These are phyloP conservation scores for Odocoileus hemionus DNA, from an alignment of 2,113 vertebrate genomes.

Conservation along the genomic window DNA sequence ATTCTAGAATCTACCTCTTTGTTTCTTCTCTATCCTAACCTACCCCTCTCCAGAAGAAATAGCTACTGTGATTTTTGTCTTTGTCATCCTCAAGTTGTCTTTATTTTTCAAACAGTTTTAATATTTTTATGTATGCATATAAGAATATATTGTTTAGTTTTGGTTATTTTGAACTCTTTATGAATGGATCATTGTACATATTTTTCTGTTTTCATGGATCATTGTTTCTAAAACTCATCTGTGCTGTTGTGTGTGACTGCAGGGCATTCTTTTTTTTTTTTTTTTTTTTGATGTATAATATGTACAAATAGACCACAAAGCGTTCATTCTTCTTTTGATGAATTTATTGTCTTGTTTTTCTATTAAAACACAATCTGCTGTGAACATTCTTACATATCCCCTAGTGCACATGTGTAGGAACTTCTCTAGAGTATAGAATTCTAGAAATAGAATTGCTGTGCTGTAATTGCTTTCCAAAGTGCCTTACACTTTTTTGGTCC, in stretches of 20 bases:
- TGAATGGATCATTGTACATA: neutral
- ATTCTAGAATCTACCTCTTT: neutral
- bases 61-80: neutral
- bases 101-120: neutral
- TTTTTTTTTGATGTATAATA: neutral
- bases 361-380: neutral
- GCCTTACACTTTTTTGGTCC: neutral
- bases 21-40: neutral
- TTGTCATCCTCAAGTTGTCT: neutral
- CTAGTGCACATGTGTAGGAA: neutral
- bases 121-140: neutral
- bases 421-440: neutral
- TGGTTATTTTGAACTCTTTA: neutral
- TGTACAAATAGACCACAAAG: neutral
- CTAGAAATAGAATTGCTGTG: neutral
- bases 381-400: neutral
- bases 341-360: neutral
- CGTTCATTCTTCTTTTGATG: neutral
- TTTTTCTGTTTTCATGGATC: neutral
- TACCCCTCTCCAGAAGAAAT: neutral
- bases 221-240: neutral
- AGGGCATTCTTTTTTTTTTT: neutral
- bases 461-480: neutral
- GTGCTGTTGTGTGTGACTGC: neutral
- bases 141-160: neutral